phyloP scores from a whole-genome alignment of 2,888 invertebrate genomes.

The Drosophila multiciliata region DNA sequence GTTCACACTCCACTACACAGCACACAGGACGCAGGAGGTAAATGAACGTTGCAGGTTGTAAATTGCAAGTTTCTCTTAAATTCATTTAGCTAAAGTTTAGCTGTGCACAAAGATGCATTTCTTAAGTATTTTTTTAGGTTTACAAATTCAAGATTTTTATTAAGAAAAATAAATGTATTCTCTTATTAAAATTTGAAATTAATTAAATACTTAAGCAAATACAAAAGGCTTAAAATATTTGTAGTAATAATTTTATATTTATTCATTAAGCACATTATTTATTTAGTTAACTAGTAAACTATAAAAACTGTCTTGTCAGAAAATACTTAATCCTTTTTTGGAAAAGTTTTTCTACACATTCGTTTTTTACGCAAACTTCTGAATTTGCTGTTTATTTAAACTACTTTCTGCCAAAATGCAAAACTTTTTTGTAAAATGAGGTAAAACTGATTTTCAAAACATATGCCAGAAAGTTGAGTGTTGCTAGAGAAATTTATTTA shows the following conservation, averaged over 20 bases:
- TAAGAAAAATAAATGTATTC: neutral
- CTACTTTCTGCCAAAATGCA: neutral
- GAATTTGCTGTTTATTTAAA: conserved; percentile 3
- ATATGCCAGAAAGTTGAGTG: conserved; percentile 36
- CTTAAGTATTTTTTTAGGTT: neutral
- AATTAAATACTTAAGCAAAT: neutral
- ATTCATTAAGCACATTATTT: neutral
- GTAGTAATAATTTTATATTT: neutral
- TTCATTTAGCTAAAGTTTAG: conserved; percentile 14
- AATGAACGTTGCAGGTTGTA: conserved; percentile 21
- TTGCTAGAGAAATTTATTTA: conserved; percentile 30
- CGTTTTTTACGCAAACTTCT: neutral
- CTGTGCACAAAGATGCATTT: conserved; percentile 3
- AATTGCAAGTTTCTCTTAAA: conserved; percentile 16
- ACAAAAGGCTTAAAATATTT: neutral
- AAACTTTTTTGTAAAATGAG: conserved; percentile 15
- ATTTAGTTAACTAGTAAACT: neutral
- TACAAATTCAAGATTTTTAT: neutral
- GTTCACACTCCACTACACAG: conserved; percentile 60
- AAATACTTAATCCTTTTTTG: neutral
- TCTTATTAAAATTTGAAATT: neutral
- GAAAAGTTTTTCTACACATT: neutral
- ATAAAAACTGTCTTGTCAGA: neutral
- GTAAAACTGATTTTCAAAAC: conserved; percentile 18
- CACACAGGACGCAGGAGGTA: conserved; percentile 22